Percentiles rank a stretch among this genome's conserved stretches.
phyloP scores from a whole-genome alignment of 2,113 vertebrate genomes.

The Odontophorus gujanensis region DNA sequence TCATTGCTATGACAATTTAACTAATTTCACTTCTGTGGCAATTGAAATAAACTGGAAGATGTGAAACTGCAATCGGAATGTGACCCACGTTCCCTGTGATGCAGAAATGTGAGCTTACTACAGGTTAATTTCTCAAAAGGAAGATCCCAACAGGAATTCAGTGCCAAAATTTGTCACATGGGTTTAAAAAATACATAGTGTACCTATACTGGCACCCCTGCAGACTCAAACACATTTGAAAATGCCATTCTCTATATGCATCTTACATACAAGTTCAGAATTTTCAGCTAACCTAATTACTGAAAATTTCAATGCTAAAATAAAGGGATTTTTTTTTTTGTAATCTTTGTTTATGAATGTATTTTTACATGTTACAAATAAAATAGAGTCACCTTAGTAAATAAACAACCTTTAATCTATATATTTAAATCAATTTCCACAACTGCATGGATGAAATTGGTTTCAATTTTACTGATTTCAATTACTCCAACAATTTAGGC shows the following conservation, averaged over 20 bases:
- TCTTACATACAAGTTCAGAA: not conserved
- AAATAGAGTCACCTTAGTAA: not conserved
- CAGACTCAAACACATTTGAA: not conserved
- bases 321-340: not conserved
- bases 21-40: not conserved
- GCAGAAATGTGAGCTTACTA: not conserved
- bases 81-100: not conserved
- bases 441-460: not conserved
- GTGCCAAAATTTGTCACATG: not conserved
- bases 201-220: not conserved
- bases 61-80: not conserved
- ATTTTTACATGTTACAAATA: not conserved
- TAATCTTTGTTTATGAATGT: not conserved
- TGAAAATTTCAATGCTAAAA: not conserved
- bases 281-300: not conserved
- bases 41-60: not conserved
- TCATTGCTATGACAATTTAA: not conserved
- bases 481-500: not conserved
- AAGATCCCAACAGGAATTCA: not conserved
- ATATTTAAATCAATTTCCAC: not conserved
- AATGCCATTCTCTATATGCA: not conserved
- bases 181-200: not conserved
- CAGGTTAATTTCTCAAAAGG: not conserved
- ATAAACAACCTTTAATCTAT: not conserved
- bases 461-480: not conserved